A percentile compares a stretch with the other conserved stretches of the same genome.
Conservation (phyloP, 2,888 invertebrate genomes). For the Tetragonula carbonaria region DNA sequence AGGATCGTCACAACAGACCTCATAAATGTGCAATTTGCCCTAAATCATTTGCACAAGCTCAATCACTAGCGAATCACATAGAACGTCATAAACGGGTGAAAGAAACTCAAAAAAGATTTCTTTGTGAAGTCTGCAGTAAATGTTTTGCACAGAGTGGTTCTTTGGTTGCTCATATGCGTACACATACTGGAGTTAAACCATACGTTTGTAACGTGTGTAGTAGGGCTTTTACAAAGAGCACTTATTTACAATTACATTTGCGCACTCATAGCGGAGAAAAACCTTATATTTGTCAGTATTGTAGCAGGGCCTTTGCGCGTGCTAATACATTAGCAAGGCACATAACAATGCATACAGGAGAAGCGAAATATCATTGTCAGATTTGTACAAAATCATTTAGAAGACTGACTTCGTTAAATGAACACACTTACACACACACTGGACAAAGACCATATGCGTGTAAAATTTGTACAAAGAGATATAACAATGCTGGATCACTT, state of each 20-base stretch:
- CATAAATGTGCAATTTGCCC: slow-evolving; percentile 79
- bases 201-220: slow-evolving; percentile 81
- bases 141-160: slow-evolving; percentile 81
- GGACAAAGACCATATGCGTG: slow-evolving; percentile 81
- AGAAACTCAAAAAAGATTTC: slow-evolving; percentile 79
- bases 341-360: slow-evolving; percentile 82
- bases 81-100: slow-evolving; percentile 79
- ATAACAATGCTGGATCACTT: slow-evolving; percentile 78
- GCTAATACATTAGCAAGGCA: slow-evolving; percentile 81
- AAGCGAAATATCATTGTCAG: slow-evolving; percentile 81
- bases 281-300: slow-evolving; percentile 82
- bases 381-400: slow-evolving; percentile 81
- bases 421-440: slow-evolving; percentile 81
- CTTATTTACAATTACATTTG: slow-evolving; percentile 79
- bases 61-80: slow-evolving; percentile 79
- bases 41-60: slow-evolving; percentile 79
- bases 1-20: slow-evolving; percentile 78
- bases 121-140: slow-evolving; percentile 81
- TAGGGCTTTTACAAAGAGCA: slow-evolving; percentile 81
- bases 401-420: slow-evolving; percentile 80
- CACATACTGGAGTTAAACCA: slow-evolving; percentile 80
- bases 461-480: slow-evolving; percentile 80
- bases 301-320: slow-evolving; percentile 80
- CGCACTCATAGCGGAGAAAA: slow-evolving; percentile 81
- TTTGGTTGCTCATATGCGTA: slow-evolving; percentile 81